Conservation (phyloP, 2,888 invertebrate species). For the Chaetogeoica ovagalla region DNA sequence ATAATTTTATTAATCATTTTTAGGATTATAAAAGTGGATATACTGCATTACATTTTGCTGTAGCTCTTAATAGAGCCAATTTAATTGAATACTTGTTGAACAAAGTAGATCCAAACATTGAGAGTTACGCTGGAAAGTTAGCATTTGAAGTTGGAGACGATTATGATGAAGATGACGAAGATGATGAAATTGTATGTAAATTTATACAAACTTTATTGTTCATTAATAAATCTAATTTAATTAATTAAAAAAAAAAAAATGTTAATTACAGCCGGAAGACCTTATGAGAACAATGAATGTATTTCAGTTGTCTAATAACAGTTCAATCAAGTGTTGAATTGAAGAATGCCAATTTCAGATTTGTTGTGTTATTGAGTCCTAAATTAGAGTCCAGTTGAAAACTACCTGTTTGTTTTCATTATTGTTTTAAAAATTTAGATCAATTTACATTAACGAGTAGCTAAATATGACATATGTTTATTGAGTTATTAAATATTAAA, state of each 20-base stretch:
- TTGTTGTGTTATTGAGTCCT: conserved; percentile 16
- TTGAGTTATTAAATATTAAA: conserved; percentile 20
- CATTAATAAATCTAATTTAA: conserved; percentile 2
- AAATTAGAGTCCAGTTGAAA: conserved; percentile 12
- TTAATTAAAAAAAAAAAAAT: too few relatives aligned
- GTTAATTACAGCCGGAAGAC: conserved; percentile 12
- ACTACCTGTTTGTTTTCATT: conserved; percentile 11
- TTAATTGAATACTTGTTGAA: conserved; percentile 37
- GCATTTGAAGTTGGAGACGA: conserved; percentile 39
- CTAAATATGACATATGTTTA: background rate
- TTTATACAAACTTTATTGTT: conserved; percentile 16
- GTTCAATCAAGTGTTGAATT: conserved; percentile 30
- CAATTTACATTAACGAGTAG: conserved; percentile 10
- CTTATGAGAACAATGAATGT: conserved; percentile 27
- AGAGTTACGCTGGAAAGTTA: conserved; percentile 45
- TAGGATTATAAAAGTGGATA: conserved; percentile 50
- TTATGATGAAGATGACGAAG: conserved; percentile 36
- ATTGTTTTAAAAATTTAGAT: conserved; percentile 8
- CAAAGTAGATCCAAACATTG: conserved; percentile 40
- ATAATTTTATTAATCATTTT: conserved; percentile 13
- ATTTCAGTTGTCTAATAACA: conserved; percentile 31
- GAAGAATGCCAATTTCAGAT: background rate
- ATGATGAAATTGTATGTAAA: conserved; percentile 34
- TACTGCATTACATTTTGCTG: conserved; percentile 49
- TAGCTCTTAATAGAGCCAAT: conserved; percentile 35